Evolutionary conservation across 2,797 vertebrate genomes (phyloP).

Genomic region (Acipenser ruthenus): DNA sequence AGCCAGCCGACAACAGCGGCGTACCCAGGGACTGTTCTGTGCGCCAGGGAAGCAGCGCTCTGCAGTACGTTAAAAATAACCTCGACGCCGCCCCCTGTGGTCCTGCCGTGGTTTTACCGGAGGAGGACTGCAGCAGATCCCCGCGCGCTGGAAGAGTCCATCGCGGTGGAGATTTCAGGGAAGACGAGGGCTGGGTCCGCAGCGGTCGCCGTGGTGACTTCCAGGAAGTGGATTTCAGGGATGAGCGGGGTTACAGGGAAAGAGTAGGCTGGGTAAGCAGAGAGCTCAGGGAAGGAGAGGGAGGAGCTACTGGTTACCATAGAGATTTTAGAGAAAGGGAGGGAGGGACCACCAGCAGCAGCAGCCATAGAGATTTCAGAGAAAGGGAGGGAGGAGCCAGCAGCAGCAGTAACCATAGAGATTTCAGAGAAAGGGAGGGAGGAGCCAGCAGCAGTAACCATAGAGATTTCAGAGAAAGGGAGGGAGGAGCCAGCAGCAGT

Average conservation of each 20-base stretch:
- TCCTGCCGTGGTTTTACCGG: background rate
- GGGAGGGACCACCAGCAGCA: conserved; percentile 17
- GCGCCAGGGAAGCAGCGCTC: conserved; percentile 29
- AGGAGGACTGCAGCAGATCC: conserved; percentile 14
- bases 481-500: background rate
- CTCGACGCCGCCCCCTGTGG: conserved; percentile 26
- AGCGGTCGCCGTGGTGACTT: background rate
- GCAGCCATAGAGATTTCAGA: conserved; percentile 22
- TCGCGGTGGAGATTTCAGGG: background rate
- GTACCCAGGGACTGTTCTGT: conserved; percentile 43
- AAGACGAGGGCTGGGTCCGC: conserved; percentile 15
- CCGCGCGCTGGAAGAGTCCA: background rate
- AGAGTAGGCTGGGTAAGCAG: background rate
- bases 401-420: conserved; percentile 14
- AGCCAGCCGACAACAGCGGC: conserved; percentile 29
- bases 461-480: background rate
- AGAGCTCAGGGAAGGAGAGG: conserved; percentile 17
- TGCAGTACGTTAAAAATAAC: conserved; percentile 33
- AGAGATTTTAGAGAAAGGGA: conserved; percentile 6
- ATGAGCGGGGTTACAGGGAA: too few species aligned
- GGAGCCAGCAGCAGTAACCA: conserved; percentile 17
- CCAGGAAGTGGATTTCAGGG: too few species aligned
- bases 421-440: conserved; percentile 32
- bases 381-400: conserved; percentile 24
- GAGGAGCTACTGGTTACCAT: conserved; percentile 13